Evolutionary conservation across 92 coral and sea anemone species (phyloP), one percentile per base, ranked within the genome.

Genomic region (Palythoa caribaeorum): DNA sequence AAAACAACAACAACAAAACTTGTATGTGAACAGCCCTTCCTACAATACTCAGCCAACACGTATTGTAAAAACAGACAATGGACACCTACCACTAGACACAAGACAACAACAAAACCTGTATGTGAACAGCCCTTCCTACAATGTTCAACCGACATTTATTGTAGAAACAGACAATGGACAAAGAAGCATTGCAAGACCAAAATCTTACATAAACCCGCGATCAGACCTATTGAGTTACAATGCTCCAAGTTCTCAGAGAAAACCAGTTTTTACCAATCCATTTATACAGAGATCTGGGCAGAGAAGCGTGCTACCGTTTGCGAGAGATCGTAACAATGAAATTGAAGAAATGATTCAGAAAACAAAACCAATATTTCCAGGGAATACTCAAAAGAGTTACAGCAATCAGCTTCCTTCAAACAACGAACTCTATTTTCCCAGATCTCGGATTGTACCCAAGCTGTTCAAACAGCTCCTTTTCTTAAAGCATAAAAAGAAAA

Each of bases 401-500:
- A 79, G 9, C 53, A 17, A 66, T 28, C 19, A 28, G 5, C 48
- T 28, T n/a, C 86, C 60, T 44, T 48, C 76, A 10, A 44, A 66
- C 76, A 81, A 48, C 76, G 52, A n/a, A 62, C 60, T 28, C 16
- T 12, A 39, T 38, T 50, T 9, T 57, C 75, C 66, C 12, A 39
- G 63, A 11, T 47, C 86, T 9, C 44, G 12, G 15, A 40, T 39
- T 44, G 44, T 81, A 28, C 15, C 73, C 44, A 78, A 53, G 10
- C 20, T 81, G 2, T n/a, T 81, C n/a, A 68, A 66, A 81, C 38
- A 81, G 20, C 76, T 81, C 9, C 76, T 81, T 19, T 66, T 44
- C 76, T 54, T 81, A 50, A 81, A 48, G 66, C 86, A 81, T 20
- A 81, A 81, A 21, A 66, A 13, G 76, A 81, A 81, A 81, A 44